Conservation (phyloP, 2,113 vertebrate species). For the Brienomyrus longianalis region DNA sequence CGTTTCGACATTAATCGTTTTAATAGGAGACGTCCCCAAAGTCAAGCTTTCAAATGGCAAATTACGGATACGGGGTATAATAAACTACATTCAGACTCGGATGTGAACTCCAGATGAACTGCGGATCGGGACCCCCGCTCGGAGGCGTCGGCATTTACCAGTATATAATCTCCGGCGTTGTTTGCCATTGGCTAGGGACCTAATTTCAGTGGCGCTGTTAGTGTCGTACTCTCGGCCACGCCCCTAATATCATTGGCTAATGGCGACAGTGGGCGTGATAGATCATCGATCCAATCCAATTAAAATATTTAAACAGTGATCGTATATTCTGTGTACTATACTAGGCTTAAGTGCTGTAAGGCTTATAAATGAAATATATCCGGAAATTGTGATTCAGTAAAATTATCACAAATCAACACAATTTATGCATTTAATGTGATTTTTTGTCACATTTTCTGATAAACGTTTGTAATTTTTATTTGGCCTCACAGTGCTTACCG, state of each 20-base stretch:
- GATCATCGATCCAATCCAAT: neutral
- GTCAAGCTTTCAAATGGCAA: conserved; percentile 78
- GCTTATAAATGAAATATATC: neutral
- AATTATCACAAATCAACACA: neutral
- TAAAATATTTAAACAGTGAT: neutral
- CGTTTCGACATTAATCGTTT: conserved; percentile 67
- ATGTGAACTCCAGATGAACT: conserved; percentile 47
- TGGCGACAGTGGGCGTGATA: neutral
- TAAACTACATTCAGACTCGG: conserved; percentile 59
- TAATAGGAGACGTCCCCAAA: conserved; percentile 78
- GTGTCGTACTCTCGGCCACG: neutral
- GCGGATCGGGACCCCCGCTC: conserved; percentile 27
- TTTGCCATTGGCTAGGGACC: neutral
- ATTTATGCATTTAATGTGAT: neutral
- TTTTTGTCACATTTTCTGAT: neutral
- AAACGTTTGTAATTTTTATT: neutral
- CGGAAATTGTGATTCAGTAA: neutral
- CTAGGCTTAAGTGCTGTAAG: neutral
- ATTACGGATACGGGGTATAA: conserved; percentile 59
- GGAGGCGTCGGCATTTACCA: conserved; percentile 15
- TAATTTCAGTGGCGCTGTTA: neutral
- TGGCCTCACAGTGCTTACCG: neutral
- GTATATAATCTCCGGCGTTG: conserved; percentile 14
- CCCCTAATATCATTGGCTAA: neutral
- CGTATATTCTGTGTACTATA: neutral